Base-by-base conservation (phyloP, 2,888 invertebrate genomes). In the Amblyteles armatorius region DNA sequence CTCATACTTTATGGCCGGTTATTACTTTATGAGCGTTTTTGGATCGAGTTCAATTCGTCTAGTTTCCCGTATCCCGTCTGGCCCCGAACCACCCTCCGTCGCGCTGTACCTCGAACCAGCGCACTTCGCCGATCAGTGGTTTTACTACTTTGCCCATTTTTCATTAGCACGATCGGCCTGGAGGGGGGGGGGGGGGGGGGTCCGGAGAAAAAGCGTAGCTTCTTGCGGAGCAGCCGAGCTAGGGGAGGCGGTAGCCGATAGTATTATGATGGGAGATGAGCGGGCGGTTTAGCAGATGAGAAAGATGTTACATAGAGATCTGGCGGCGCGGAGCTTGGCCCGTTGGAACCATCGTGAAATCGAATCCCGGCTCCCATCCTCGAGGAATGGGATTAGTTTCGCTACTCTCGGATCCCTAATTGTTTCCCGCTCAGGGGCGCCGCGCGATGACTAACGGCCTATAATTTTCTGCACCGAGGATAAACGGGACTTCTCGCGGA, bases 21-120 rank as follows among this genome's bases (percentile, higher is more conserved):
- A 91, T 90, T 91, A 90, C 90, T 90, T 92, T 91, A 90, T 91
- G 89, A 91, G 88, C 88, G 86, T 86, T 90, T 91, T 91, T 91
- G 91, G 90, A 92, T 90, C 87, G 89, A 85, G 90, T 91, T 91
- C 91, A 91, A 91, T 91, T 91, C 86, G 79, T 86, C 78, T 82
- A 82, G 82, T 63, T 63, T 77, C 65, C 84, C 68, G 63, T 78
- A 74, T 78, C 73, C 76, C 69, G 78, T 82, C 82, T 74, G 82
- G 82, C 77, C 68, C 85, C 84, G 67, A 79, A 87, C 85, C 85
- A 69, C 67, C 60, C 67, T 67, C 85, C 55, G 72, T 79, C 76
- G 71, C 57, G 4, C 72, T 48, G 71, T 33, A 71, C 74, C 74
- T 57, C 77, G 71, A 69, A 63, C 63, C 48, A 40, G 50, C 79